Evolutionary conservation across 2,113 vertebrate genomes (phyloP).

Genomic region (Charina bottae): DNA sequence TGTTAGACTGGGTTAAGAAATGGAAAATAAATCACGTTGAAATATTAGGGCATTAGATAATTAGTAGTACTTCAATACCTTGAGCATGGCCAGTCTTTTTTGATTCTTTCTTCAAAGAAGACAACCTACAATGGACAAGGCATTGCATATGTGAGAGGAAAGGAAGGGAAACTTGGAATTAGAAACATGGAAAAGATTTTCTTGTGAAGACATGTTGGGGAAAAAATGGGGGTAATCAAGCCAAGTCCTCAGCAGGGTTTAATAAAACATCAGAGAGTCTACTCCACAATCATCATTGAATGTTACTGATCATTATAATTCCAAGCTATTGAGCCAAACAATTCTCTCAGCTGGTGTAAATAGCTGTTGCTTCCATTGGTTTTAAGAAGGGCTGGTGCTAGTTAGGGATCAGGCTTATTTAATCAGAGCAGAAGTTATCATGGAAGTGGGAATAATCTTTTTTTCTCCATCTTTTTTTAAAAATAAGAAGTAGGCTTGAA

Average conservation of each 20-base stretch:
- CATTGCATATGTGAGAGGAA: not conserved
- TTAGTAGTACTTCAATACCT: not conserved
- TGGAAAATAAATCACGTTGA: constrained; percentile 3
- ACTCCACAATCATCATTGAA: not conserved
- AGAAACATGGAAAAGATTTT: not conserved
- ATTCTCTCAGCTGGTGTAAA: constrained; percentile 25
- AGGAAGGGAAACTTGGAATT: not conserved
- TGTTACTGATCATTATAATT: constrained; percentile 18
- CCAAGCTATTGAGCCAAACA: constrained; percentile 11
- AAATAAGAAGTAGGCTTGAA: constrained; percentile 30
- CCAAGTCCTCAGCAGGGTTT: not conserved
- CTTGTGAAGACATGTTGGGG: not conserved
- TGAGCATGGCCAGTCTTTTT: not conserved
- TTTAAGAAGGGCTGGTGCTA: constrained; percentile 36
- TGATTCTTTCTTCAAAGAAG: not conserved
- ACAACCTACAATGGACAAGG: not conserved
- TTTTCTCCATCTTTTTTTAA: not conserved
- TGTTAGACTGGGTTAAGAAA: constrained; percentile 20
- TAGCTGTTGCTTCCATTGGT: constrained; percentile 14
- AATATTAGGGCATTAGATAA: constrained; percentile 3
- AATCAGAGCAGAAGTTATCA: constrained; percentile 39
- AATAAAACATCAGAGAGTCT: constrained; percentile 24
- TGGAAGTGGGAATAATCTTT: constrained; percentile 19
- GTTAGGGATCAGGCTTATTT: constrained; percentile 25
- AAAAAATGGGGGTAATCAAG: constrained; percentile 1